These are phyloP conservation scores for Melanotaenia maccullochi DNA, from an alignment of 2,797 vertebrate genomes.

Conservation along the genomic window DNA sequence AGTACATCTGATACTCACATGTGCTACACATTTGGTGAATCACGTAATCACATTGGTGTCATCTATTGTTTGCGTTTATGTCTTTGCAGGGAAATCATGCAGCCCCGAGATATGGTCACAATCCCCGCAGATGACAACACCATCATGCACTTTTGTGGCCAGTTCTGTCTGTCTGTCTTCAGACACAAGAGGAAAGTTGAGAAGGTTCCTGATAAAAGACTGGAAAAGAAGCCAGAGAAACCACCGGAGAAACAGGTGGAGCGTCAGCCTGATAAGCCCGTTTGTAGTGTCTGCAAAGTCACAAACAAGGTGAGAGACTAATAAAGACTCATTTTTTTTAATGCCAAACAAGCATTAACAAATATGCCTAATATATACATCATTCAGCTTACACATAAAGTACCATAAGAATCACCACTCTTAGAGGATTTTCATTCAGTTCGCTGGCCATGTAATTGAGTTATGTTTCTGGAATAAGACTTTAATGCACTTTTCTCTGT, in stretches of 20 bases:
- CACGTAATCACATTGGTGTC: background rate
- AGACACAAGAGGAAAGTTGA: conserved; percentile 87
- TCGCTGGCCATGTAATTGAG: too few relatives aligned
- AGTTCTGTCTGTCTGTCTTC: conserved; percentile 90
- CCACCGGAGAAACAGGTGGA: conserved; percentile 79
- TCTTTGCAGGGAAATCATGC: conserved; percentile 88
- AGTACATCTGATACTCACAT: background rate
- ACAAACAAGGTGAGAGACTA: conserved; percentile 85
- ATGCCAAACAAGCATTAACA: too few relatives aligned
- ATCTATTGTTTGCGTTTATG: background rate
- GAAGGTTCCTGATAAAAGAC: conserved; percentile 44
- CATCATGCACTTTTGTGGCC: conserved; percentile 94
- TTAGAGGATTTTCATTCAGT: too few relatives aligned
- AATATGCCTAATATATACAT: too few relatives aligned
- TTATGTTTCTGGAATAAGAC: too few relatives aligned
- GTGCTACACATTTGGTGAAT: background rate
- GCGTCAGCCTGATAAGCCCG: conserved; percentile 68
- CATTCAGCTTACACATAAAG: too few relatives aligned
- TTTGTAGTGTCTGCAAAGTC: conserved; percentile 93
- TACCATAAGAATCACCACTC: too few relatives aligned
- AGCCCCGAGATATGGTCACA: conserved; percentile 95
- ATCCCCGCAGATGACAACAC: conserved; percentile 88
- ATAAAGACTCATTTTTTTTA: background rate
- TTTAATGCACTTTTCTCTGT: too few relatives aligned
- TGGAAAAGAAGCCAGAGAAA: conserved; percentile 63